Evolutionary conservation across 2,113 vertebrate species (phyloP), one percentile per base, ranked within the genome.

Genomic region (Tylochromis polylepis): DNA sequence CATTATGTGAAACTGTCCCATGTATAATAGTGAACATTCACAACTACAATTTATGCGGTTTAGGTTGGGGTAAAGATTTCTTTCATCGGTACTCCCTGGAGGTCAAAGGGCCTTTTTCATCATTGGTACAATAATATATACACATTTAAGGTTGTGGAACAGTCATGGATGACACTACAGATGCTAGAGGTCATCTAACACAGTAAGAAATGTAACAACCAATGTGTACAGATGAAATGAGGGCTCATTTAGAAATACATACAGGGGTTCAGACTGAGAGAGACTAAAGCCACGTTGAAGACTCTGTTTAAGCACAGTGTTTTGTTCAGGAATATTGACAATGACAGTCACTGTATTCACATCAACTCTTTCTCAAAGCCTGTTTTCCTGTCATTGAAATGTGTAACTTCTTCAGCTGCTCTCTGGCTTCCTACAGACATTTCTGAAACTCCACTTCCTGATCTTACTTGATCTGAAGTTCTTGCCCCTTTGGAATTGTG

Each of bases 321-420:
- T 70, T 70, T 70, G 12, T 24, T 70, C 36, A 24, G 38, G n/a
- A 0, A 43, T 70, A 43, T 0, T 70, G 38, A 70, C 62, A 41
- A 24, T 67, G n/a, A 3, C n/a, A 49, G 16, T 75, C 22, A 20
- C 4, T 49, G n/a, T 1, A 27, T 49, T 49, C 24, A 29, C 0
- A 20, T 3, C 18, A 46, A 29, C 67, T 49, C 15, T 75, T 49
- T 75, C 0, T 20, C 67, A 29, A 0, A 49, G 41, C 10, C 6
- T 1, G 15, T 20, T 75, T 49, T 11, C 24, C 41, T 29, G 22
- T 49, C 5, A 5, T 4, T 70, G 65, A 70, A 70, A 43, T 24
- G 65, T 43, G n/a, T 15, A 2, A 7, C 11, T 43, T 70, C 65
- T 43, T 70, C n/a, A 43, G n/a, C 38, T 41, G 65, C 38, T 67